phyloP scores from a whole-genome alignment of 2,797 vertebrate genomes.

The Lemur catta region DNA sequence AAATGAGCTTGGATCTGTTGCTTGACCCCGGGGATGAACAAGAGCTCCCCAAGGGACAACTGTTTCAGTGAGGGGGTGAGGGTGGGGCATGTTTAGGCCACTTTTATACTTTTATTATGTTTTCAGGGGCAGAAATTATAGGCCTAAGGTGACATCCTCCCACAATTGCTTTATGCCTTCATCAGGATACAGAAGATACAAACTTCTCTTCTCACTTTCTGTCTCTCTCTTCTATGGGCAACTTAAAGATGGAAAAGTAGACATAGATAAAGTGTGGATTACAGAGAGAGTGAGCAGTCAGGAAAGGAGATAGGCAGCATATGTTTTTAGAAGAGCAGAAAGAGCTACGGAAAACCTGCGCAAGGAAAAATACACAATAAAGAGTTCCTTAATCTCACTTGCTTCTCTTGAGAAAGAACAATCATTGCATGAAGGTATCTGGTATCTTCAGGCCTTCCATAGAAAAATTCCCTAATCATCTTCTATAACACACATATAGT shows the following conservation, averaged over 20 bases:
- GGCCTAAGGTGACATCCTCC: background rate
- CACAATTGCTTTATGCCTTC: background rate
- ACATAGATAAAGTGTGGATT: background rate
- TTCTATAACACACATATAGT: background rate
- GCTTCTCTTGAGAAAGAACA: constrained; percentile 13
- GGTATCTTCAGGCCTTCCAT: background rate
- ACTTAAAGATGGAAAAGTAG: background rate
- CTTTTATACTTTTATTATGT: background rate
- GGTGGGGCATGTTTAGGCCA: background rate
- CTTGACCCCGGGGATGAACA: background rate
- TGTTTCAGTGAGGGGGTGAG: background rate
- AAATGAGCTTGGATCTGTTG: background rate
- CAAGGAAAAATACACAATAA: background rate
- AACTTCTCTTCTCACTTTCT: background rate
- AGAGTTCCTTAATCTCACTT: background rate
- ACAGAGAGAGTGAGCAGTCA: background rate
- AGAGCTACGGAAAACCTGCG: background rate
- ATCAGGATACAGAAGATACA: background rate
- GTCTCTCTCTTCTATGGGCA: background rate
- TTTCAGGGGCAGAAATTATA: background rate
- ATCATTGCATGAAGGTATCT: background rate
- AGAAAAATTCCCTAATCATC: background rate
- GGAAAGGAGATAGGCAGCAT: background rate
- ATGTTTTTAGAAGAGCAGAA: background rate
- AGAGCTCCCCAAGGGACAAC: background rate